phyloP scores from a whole-genome alignment of 2,888 invertebrate species.

The Dascillus cervinus region DNA sequence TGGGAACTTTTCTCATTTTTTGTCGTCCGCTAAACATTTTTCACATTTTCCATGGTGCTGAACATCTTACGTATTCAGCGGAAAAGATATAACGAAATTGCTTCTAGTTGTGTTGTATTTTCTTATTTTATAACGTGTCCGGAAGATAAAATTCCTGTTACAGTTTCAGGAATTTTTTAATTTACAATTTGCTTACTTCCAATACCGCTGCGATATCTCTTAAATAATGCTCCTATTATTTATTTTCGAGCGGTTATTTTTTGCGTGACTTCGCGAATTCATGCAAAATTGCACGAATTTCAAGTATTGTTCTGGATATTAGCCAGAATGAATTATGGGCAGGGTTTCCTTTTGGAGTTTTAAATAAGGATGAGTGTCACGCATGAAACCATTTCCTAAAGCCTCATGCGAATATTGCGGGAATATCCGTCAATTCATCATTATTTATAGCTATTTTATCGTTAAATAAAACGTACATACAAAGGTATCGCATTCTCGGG shows the following conservation, averaged over 20 bases:
- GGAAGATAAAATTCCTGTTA: slow-evolving; percentile 9
- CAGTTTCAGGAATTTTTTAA: background rate
- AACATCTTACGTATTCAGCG: slow-evolving; percentile 25
- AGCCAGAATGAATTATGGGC: slow-evolving; percentile 13
- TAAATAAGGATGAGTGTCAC: slow-evolving; percentile 16
- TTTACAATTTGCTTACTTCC: too few species aligned
- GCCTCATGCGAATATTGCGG: slow-evolving; percentile 10
- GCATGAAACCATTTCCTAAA: slow-evolving; percentile 13
- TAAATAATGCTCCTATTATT: too few species aligned
- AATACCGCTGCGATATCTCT: too few species aligned
- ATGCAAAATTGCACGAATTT: too few species aligned
- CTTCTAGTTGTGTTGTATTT: slow-evolving; percentile 24
- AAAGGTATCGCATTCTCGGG: too few species aligned
- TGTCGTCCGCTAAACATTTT: slow-evolving; percentile 28
- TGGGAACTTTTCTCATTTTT: slow-evolving; percentile 25
- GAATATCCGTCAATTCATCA: slow-evolving; percentile 12
- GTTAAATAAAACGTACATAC: slow-evolving; percentile 8
- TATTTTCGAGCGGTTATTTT: too few species aligned
- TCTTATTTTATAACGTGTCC: slow-evolving; percentile 27
- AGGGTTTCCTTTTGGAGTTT: slow-evolving; percentile 11
- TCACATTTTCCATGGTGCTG: slow-evolving; percentile 25
- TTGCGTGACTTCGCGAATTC: too few species aligned
- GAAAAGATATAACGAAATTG: slow-evolving; percentile 25
- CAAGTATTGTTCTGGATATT: slow-evolving; percentile 7
- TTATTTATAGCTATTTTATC: slow-evolving; percentile 9